Conservation (phyloP, 2,888 invertebrate genomes). For the Chrysolina haemoptera region DNA sequence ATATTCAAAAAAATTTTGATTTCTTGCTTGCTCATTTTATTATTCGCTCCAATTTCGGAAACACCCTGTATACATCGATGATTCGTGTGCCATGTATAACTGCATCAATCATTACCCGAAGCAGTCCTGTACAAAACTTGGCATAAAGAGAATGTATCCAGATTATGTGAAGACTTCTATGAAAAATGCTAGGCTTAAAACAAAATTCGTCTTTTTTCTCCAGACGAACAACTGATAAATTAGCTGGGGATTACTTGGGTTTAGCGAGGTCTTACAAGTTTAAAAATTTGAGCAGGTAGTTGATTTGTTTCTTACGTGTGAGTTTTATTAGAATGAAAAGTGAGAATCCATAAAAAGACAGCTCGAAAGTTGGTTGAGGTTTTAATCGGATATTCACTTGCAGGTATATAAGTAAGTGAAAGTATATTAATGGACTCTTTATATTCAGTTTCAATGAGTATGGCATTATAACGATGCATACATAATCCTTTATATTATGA, state of each 20-base stretch:
- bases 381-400: constrained; percentile 4
- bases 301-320: constrained; percentile 35
- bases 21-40: too few relatives aligned
- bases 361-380: neutral
- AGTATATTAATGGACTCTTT: too few relatives aligned
- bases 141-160: neutral
- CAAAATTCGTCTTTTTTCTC: constrained; percentile 24
- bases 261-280: constrained; percentile 40
- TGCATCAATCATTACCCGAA: too few relatives aligned
- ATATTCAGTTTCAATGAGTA: too few relatives aligned
- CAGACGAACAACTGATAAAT: constrained; percentile 38
- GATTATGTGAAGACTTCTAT: neutral
- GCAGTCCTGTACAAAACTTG: too few relatives aligned
- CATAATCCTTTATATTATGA: too few relatives aligned
- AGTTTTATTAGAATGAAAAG: constrained; percentile 36
- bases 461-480: too few relatives aligned
- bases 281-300: constrained; percentile 35
- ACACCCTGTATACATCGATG: too few relatives aligned
- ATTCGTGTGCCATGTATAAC: too few relatives aligned
- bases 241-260: constrained; percentile 35
- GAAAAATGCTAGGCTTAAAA: constrained; percentile 1
- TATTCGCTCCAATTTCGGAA: too few relatives aligned
- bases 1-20: too few relatives aligned
- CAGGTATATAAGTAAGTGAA: neutral
- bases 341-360: constrained; percentile 37